Percentiles rank a stretch among this genome's conserved stretches.
These are phyloP conservation scores for Anoplolepis gracilipes DNA, from an alignment of 1,140 invertebrate genomes.

Conservation along the genomic window DNA sequence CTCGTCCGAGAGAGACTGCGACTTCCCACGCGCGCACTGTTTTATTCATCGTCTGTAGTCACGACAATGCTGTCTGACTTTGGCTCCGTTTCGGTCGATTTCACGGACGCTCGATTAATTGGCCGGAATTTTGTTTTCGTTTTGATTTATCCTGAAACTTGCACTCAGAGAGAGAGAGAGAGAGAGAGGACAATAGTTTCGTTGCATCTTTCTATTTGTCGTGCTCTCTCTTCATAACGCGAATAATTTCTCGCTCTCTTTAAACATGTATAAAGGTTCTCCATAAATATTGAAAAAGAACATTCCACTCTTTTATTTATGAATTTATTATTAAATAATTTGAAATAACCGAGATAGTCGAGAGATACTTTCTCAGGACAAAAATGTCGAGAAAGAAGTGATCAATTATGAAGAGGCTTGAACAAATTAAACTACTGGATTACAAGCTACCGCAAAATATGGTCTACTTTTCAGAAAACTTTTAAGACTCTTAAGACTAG, in stretches of 20 bases:
- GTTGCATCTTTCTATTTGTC: not conserved
- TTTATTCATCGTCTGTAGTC: constrained; percentile 68
- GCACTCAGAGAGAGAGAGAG: not conserved
- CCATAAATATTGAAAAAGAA: not conserved
- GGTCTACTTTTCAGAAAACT: constrained; percentile 16
- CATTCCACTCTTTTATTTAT: not conserved
- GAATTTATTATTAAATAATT: constrained; percentile 17
- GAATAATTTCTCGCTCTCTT: not conserved
- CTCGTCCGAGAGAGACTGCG: constrained; percentile 44
- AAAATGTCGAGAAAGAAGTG: not conserved
- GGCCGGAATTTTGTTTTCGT: constrained; percentile 65
- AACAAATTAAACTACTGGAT: constrained; percentile 26
- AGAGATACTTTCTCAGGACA: not conserved
- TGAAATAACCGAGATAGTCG: not conserved
- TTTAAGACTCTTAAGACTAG: constrained; percentile 30
- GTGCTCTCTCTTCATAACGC: not conserved
- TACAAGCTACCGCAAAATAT: constrained; percentile 11
- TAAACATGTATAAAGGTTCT: not conserved
- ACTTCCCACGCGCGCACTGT: constrained; percentile 53
- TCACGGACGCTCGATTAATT: constrained; percentile 63
- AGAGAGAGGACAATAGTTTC: constrained; percentile 53
- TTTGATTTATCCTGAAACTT: constrained; percentile 42
- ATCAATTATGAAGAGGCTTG: constrained; percentile 1
- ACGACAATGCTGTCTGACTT: constrained; percentile 17
- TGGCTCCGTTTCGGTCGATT: constrained; percentile 24